phyloP scores from a whole-genome alignment of 2,113 vertebrate genomes.

The Orycteropus afer region DNA sequence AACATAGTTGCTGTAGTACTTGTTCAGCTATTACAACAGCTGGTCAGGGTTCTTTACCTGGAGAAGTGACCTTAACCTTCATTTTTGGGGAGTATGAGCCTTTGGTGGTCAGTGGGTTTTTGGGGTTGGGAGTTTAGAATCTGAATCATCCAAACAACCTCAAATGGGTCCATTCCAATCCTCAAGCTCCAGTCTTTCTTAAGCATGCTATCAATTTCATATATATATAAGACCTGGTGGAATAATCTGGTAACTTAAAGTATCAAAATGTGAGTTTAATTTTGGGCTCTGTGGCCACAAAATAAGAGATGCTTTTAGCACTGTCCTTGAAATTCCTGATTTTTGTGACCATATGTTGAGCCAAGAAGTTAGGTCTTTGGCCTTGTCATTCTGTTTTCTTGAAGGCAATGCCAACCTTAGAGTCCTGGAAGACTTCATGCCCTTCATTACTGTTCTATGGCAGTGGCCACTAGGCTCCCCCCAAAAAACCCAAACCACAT shows the following conservation, averaged over 20 bases:
- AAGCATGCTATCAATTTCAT: neutral
- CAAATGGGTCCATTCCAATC: neutral
- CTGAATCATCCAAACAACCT: neutral
- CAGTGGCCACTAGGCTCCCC: neutral
- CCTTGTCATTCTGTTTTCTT: neutral
- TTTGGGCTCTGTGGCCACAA: neutral
- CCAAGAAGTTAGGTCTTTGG: neutral
- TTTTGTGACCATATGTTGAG: neutral
- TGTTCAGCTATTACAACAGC: neutral
- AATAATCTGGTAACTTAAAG: neutral
- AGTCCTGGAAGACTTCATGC: neutral
- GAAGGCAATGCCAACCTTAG: neutral
- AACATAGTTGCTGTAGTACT: neutral
- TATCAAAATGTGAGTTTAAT: constrained; percentile 11
- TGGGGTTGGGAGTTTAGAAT: neutral
- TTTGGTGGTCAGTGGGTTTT: neutral
- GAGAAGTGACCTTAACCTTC: neutral
- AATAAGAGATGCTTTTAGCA: neutral
- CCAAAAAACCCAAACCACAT: neutral
- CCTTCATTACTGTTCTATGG: neutral
- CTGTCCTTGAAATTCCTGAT: neutral
- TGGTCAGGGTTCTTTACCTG: neutral
- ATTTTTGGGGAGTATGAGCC: neutral
- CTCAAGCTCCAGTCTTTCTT: neutral
- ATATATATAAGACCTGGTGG: neutral